Percentiles rank a stretch among this genome's conserved stretches.
Conservation (phyloP, 2,113 vertebrate species). For the Heteronetta atricapilla region DNA sequence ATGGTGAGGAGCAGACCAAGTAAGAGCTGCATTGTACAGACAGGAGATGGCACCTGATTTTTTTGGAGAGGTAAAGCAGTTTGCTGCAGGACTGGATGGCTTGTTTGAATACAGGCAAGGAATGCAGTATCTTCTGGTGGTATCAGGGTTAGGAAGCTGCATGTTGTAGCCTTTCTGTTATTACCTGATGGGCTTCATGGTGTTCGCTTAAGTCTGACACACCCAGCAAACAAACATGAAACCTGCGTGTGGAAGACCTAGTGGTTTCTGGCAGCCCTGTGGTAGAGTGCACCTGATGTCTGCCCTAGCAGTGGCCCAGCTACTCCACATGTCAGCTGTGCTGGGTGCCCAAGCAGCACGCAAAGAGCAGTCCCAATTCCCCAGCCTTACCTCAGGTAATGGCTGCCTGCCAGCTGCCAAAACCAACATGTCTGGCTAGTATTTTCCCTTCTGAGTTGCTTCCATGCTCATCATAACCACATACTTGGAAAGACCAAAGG, state of each 20-base stretch:
- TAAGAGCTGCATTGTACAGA: background rate
- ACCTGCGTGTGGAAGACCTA: background rate
- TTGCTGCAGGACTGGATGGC: background rate
- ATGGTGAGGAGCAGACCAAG: fast-evolving
- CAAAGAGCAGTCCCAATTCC: background rate
- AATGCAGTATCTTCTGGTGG: background rate
- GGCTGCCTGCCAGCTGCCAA: background rate
- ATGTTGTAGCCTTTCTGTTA: background rate
- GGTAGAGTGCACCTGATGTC: background rate
- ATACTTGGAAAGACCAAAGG: background rate
- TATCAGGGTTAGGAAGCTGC: background rate
- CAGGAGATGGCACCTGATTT: background rate
- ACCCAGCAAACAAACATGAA: background rate
- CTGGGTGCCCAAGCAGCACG: background rate
- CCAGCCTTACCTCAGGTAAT: background rate
- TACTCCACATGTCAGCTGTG: background rate
- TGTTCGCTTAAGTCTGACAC: background rate
- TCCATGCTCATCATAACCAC: background rate
- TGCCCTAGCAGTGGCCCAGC: background rate
- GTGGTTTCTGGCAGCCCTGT: background rate
- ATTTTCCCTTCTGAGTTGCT: background rate
- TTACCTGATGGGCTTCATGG: background rate
- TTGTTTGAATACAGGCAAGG: background rate
- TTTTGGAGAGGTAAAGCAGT: background rate
- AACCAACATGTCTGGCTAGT: background rate